Evolutionary conservation across 2,888 invertebrate genomes (phyloP).

Genomic region (Dicycla oo): DNA sequence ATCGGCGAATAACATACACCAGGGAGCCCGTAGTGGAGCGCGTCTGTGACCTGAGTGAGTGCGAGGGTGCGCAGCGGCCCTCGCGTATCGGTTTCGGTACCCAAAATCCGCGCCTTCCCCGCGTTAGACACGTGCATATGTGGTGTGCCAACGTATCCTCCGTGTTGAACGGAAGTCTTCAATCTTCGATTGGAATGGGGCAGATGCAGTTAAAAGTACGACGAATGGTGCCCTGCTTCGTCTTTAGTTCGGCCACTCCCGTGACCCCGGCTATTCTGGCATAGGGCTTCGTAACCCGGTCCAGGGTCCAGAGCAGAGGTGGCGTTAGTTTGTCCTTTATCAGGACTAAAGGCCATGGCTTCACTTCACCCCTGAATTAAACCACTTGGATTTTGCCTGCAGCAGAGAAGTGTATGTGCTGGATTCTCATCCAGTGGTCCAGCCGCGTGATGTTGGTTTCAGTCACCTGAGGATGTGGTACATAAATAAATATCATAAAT

Average conservation of each 20-base stretch:
- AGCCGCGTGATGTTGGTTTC: neutral
- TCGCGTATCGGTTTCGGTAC: neutral
- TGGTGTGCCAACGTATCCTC: no score
- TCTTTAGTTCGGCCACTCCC: neutral
- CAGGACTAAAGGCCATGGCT: neutral
- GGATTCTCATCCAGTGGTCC: neutral
- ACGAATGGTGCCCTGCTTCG: neutral
- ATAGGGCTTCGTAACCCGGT: neutral
- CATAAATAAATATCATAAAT: no score
- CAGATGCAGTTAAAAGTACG: neutral
- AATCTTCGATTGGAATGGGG: neutral
- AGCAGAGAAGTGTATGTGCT: neutral
- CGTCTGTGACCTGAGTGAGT: neutral
- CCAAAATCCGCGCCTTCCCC: accelerated
- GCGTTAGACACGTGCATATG: no score
- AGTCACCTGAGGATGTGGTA: neutral
- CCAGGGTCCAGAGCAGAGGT: neutral
- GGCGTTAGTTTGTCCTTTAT: neutral
- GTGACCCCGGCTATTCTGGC: neutral
- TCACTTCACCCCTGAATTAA: neutral
- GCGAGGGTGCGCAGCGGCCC: neutral
- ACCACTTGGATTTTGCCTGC: neutral
- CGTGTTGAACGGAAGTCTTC: neutral
- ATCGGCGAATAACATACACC: no score
- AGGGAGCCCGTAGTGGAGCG: neutral